Base-by-base conservation (phyloP, 2,113 vertebrate genomes). In the Peromyscus californicus region DNA sequence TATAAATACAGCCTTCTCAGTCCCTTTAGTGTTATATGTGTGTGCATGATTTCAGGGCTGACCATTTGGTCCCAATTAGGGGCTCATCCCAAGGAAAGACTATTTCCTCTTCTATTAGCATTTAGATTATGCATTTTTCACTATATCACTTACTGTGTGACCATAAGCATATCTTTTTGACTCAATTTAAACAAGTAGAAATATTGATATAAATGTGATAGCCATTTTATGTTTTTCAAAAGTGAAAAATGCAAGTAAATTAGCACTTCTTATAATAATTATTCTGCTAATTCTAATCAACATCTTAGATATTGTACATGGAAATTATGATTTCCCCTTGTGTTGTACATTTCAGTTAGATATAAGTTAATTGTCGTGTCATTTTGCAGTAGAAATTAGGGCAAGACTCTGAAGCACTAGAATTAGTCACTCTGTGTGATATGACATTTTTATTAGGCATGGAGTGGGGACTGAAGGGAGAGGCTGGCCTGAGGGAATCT, bases 281-380 rank as follows among this genome's bases (percentile, higher is more conserved):
- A 96, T 78, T 78, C 1, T 57, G 36, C 17, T 61, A 78, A 45
- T 76, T 96, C 54, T 79, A 72, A 87, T 78, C 75, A 79, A 65
- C 31, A 90, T 75, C n/a, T 96, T 63, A 88, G 19, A 72, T 95
- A 84, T 84, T 88, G 13, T 69, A 48, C 78, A 33, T 91, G 26
- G 26, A 82, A 82, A 80, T 45, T 82, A 63, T 22, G 6, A 15
- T 67, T 91, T 96, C 2, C 92, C n/a, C 1, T 48, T 11, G 8
- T 36, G 17, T 33, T 51, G 17, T 74, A 8, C 57, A 82, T 51
- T 91, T 96, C 24, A 61, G 36, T 67, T 72, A 94, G 31, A 59
- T 83, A 26, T 33, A 86, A 59, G 29, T 89, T 92, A 95, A 94
- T 82, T 75, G 92, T 19, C 21, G 65, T 24, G 16, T 80, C 36